phyloP scores from a whole-genome alignment of 1,140 invertebrate species.

The Drosophila oshimai region DNA sequence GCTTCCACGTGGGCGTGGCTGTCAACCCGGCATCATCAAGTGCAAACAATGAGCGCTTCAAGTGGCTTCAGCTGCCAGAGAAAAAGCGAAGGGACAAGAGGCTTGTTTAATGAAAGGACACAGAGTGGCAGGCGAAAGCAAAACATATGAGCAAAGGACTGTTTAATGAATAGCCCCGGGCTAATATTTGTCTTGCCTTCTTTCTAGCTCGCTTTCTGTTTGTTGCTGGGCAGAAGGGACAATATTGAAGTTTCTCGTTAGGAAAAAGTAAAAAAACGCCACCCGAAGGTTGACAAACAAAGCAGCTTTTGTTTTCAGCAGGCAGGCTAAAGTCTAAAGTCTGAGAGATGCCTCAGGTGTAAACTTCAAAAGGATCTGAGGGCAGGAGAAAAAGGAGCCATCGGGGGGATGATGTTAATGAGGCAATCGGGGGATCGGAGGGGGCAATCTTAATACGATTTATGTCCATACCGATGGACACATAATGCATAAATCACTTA shows the following conservation, averaged over 20 bases:
- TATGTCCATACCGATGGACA: conserved; percentile 55
- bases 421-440: conserved; percentile 9
- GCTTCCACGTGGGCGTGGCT: conserved; percentile 22
- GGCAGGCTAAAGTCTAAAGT: too few relatives aligned
- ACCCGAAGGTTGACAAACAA: conserved; percentile 70
- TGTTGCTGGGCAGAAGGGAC: conserved; percentile 61
- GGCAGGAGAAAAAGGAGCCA: neutral
- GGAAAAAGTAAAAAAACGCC: conserved; percentile 42
- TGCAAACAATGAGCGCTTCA: conserved; percentile 55
- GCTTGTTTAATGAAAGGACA: conserved; percentile 58
- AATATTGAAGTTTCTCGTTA: conserved; percentile 78
- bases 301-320: conserved; percentile 60
- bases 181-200: conserved; percentile 72
- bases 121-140: conserved; percentile 54
- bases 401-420: conserved; percentile 21
- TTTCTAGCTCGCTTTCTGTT: conserved; percentile 51
- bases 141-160: conserved; percentile 79
- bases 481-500: conserved; percentile 61
- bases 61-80: conserved; percentile 15
- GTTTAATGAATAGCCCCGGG: conserved; percentile 77
- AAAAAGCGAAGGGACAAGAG: neutral
- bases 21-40: conserved; percentile 50
- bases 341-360: conserved; percentile 43
- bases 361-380: conserved; percentile 47
- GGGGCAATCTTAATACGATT: conserved; percentile 57